Evolutionary conservation across 2,888 invertebrate genomes (phyloP), one percentile per base, ranked within the genome.

Genomic region (Netelia virgata): DNA sequence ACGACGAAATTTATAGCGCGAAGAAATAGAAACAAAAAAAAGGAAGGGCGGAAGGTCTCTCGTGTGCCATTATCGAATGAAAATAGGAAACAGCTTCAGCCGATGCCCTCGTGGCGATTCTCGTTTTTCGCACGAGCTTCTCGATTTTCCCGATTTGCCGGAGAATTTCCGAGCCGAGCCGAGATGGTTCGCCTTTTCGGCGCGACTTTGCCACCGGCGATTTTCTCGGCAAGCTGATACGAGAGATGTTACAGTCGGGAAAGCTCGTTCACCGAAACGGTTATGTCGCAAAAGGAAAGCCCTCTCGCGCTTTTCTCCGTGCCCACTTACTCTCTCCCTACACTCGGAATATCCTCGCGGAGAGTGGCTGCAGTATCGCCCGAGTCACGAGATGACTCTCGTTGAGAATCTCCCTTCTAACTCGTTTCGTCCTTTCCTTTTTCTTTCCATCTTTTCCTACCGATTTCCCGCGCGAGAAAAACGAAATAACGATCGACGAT

Each of bases 231-330:
- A 61, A 68, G 73, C 73, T 59, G 79, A 53, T 61, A 73, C 82
- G 68, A 73, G 57, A 73, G 59, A 77, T 23, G 64, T 57, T 43
- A 47, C 70, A 59, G 63, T 75, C 59, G 69, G 53, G 57, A 59
- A 78, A 82, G 75, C 74, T 75, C 84, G 53, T 84, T 84, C 43
- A 1, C 59, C 57, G 14, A 18, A 84, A 84, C 61, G 82, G 84
- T 84, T 84, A 84, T 82, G 64, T 78, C 74, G 16, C 78, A 53
- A 84, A 23, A 59, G 36, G 61, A 84, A 43, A 66, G 36, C 43
- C 53, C 23, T 57, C 47, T 57, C 57, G 5, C 47, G 11, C 36
- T 14, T 50, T 16, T 10, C 41, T 43, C 20, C 28, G 47, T 59
- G 18, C 64, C 20, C 57, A 66, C 47, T 50, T 66, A 66, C 18